A percentile compares a stretch with the other conserved stretches of the same genome.
Evolutionary conservation across 2,113 vertebrate genomes (phyloP).

Genomic region (Gambusia affinis): DNA sequence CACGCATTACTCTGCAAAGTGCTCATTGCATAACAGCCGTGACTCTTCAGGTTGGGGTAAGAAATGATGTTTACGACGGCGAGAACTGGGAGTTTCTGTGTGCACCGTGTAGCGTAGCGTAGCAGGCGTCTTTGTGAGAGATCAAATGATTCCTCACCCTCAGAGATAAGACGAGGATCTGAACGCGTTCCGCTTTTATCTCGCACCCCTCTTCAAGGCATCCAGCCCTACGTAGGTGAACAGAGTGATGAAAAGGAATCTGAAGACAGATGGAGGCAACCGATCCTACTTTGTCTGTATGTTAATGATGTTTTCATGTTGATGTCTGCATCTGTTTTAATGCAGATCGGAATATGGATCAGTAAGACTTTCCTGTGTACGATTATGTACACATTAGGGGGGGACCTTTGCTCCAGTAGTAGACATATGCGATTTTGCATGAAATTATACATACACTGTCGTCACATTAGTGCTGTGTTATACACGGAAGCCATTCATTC

Average conservation of each 20-base stretch:
- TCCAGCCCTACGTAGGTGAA: constrained; percentile 18
- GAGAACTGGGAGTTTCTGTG: constrained; percentile 43
- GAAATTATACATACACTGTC: constrained; percentile 25
- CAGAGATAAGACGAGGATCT: constrained; percentile 48
- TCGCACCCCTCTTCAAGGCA: constrained; percentile 51
- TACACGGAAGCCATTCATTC: constrained; percentile 19
- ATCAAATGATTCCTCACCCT: constrained; percentile 67
- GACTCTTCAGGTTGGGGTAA: constrained; percentile 20
- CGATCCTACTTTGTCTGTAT: constrained; percentile 28
- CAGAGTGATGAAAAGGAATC: constrained; percentile 29
- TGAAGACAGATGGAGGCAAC: constrained; percentile 26
- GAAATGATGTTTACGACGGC: constrained; percentile 7
- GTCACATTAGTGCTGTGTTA: background rate
- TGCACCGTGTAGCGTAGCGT: constrained; percentile 61
- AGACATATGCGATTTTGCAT: constrained; percentile 21
- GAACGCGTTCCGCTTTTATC: constrained; percentile 65
- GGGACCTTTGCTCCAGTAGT: background rate
- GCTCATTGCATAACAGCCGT: constrained; percentile 24
- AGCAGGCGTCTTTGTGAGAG: constrained; percentile 58
- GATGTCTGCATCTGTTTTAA: constrained; percentile 11
- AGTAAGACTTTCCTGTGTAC: background rate
- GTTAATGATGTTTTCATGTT: constrained; percentile 33
- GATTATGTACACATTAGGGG: background rate
- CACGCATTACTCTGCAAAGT: background rate
- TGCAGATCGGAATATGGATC: constrained; percentile 21